Evolutionary conservation across 2,888 invertebrate genomes (phyloP).

Genomic region (Pheosia gnoma): DNA sequence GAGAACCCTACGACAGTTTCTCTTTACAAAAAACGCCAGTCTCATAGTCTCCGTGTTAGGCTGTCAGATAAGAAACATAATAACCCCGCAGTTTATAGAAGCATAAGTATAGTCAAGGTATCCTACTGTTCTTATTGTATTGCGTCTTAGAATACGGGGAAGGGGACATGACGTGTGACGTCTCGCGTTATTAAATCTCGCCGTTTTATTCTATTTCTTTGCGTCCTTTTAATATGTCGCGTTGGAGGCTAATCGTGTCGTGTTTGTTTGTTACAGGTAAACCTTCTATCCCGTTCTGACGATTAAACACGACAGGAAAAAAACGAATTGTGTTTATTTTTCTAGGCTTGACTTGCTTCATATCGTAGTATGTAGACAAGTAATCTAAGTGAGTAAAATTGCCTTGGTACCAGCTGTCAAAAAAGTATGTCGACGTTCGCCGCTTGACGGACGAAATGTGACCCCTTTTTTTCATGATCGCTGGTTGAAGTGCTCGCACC

Average conservation of each 20-base stretch:
- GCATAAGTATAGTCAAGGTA: not conserved
- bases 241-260: constrained; percentile 24
- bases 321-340: not conserved
- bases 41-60: no score
- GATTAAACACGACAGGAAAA: not conserved
- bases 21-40: no score
- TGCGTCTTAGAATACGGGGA: not conserved
- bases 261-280: constrained; percentile 9
- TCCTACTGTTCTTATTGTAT: not conserved
- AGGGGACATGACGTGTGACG: constrained; percentile 28
- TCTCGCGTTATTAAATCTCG: constrained; percentile 39
- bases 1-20: no score
- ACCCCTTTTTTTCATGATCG: not conserved
- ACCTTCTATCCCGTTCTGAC: not conserved
- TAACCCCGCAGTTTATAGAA: no score
- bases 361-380: no score
- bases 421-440: no score
- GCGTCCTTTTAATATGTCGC: constrained; percentile 20
- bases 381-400: no score
- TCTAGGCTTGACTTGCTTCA: no score
- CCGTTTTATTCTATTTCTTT: constrained; percentile 27
- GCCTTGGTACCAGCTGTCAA: no score
- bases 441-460: no score
- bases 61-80: no score
- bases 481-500: not conserved